Evolutionary conservation across 2,797 vertebrate genomes (phyloP).

Genomic region (Chelonia mydas): DNA sequence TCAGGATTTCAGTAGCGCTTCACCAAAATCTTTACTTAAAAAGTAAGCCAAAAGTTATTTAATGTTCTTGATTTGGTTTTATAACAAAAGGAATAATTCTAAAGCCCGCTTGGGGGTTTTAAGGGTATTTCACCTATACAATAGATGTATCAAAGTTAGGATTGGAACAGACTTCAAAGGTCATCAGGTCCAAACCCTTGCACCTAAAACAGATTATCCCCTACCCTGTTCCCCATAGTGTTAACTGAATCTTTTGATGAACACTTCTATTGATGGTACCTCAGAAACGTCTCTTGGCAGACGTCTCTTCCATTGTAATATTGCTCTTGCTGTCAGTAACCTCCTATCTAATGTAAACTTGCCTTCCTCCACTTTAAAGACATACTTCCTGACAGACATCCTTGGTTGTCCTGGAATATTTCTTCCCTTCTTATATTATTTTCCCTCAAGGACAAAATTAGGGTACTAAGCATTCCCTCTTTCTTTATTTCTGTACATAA

Average conservation of each 20-base stretch:
- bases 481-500: neutral
- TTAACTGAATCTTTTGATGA: neutral
- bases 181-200: neutral
- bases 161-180: neutral
- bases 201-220: neutral
- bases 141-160: neutral
- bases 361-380: neutral
- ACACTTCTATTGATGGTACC: neutral
- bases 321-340: neutral
- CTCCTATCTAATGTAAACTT: neutral
- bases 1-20: neutral
- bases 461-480: neutral
- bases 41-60: neutral
- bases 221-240: neutral
- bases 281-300: neutral
- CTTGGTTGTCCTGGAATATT: neutral
- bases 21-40: neutral
- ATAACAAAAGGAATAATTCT: neutral
- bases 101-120: neutral
- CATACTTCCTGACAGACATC: neutral
- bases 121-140: neutral
- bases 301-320: neutral
- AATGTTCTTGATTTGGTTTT: neutral
- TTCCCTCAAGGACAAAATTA: neutral
- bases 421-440: neutral